A percentile compares a stretch with the other conserved stretches of the same genome.
These are phyloP conservation scores for Heliocidaris erythrogramma DNA, from an alignment of 35 echinoderm and acorn worm genomes.

Conservation along the genomic window DNA sequence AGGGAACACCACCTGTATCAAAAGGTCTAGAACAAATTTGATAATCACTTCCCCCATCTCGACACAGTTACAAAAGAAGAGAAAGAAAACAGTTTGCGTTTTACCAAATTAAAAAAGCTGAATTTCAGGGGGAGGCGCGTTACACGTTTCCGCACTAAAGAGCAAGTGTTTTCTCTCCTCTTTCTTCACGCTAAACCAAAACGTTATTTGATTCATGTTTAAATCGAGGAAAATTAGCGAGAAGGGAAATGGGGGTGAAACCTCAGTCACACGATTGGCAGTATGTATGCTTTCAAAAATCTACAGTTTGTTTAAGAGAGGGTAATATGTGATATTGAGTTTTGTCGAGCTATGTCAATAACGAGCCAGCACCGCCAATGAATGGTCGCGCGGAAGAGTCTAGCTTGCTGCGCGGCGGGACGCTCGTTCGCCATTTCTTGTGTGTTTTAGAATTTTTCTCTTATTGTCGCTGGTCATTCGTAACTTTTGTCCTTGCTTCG, in stretches of 20 bases:
- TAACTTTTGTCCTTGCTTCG: conserved; percentile 29
- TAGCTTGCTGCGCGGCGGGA: conserved; percentile 15
- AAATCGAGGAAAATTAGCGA: conserved; percentile 19
- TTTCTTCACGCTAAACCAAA: conserved; percentile 1
- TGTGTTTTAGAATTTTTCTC: conserved; percentile 2
- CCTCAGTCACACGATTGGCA: conserved; percentile 9
- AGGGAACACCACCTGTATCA: conserved; percentile 31
- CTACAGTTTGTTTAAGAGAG: conserved; percentile 37
- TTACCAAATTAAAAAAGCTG: neutral
- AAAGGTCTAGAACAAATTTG: conserved; percentile 33
- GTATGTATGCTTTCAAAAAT: conserved; percentile 25
- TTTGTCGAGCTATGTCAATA: neutral
- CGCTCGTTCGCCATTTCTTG: conserved; percentile 19
- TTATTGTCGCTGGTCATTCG: conserved; percentile 20
- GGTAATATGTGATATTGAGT: conserved; percentile 18
- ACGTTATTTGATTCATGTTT: conserved; percentile 38
- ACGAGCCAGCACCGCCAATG: neutral
- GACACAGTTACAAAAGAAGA: conserved; percentile 23
- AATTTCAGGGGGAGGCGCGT: conserved; percentile 4
- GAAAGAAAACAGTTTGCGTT: conserved; percentile 41
- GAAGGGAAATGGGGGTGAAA: neutral
- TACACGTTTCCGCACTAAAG: neutral
- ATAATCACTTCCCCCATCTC: conserved; percentile 29
- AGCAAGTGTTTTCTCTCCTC: neutral
- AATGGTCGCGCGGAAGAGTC: neutral